Evolutionary conservation across 2,888 invertebrate genomes (phyloP), one percentile per base, ranked within the genome.

Genomic region (Cactoblastis cactorum): DNA sequence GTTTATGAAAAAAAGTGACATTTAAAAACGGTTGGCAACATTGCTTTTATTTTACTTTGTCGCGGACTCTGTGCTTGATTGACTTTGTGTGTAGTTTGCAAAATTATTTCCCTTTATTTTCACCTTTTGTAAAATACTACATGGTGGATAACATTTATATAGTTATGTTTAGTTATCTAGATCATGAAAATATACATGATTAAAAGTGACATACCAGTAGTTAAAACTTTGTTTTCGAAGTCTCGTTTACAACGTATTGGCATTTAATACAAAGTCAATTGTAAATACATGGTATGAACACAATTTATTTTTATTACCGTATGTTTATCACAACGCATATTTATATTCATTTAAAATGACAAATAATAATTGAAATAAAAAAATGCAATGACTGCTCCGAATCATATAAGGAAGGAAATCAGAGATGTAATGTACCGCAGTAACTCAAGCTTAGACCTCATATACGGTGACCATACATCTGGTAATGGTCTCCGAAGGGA

Each of bases 401-500:
- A 88, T 75, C 83, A 84, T 69, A 78, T 83, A 80, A 77, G 84
- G 71, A 89, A 88, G 69, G 88, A 89, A 71, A 70, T 78, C 56
- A 79, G 83, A 75, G 88, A 88, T 85, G 86, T 82, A 79, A 87
- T 89, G 75, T 96, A 96, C 83, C 92, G 96, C 55, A 97, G 96
- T 80, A 97, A 96, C 86, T 96, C 96, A 57, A 97, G 96, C 77
- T 91, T 97, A 80, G 97, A 97, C 82, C 91, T 97, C 75, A 85
- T 89, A 73, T 89, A 89, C 63, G 84, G 71, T 37, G 90, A 86
- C 58, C 84, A 89, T 74, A 73, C 84, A 50, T 84, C 91, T 49
- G 89, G 88, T 39, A 83, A 86, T 64, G 90, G 78, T 62, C 83
- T 95, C 53, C 92, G 95, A 58, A 91, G 97, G 49, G 96, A 97